Conservation (phyloP, 37 sponge, comb jelly and placozoan genomes). For the Halichondria panicea region DNA sequence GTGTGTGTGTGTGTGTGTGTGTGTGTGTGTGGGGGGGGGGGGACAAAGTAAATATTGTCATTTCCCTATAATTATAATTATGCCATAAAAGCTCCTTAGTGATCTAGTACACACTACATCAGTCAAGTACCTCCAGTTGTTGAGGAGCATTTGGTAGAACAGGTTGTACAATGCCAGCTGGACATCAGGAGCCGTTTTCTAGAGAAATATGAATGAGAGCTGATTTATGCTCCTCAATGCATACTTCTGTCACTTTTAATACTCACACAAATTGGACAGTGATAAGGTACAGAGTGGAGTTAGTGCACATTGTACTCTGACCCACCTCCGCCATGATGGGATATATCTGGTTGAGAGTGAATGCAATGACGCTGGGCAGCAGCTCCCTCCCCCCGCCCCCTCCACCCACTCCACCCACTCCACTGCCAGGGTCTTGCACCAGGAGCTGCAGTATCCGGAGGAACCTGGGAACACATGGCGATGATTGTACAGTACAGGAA, state of each 20-base stretch:
- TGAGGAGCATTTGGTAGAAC: slow-evolving; percentile 60
- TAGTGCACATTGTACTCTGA: neutral
- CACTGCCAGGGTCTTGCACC: slow-evolving; percentile 36
- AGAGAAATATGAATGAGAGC: too few species aligned
- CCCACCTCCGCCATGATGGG: slow-evolving; percentile 60
- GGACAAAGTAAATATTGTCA: neutral
- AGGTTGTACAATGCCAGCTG: slow-evolving; percentile 69
- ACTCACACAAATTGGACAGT: neutral
- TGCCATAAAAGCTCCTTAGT: too few species aligned
- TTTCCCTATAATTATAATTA: too few species aligned
- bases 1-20: too few species aligned
- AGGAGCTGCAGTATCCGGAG: slow-evolving; percentile 60
- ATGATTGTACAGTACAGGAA: neutral
- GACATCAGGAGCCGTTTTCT: slow-evolving; percentile 73
- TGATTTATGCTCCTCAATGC: too few species aligned
- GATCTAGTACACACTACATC: too few species aligned
- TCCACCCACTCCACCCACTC: neutral
- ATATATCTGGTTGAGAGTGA: slow-evolving; percentile 77
- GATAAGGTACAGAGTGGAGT: neutral
- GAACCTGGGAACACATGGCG: slow-evolving; percentile 45
- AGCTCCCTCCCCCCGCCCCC: slow-evolving; percentile 30
- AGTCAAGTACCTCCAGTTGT: slow-evolving; percentile 79
- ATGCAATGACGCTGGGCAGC: slow-evolving; percentile 70
- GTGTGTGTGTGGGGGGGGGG: too few species aligned
- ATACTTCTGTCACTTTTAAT: slow-evolving; percentile 2